Evolutionary conservation across 1,140 invertebrate species (phyloP).

Genomic region (Bombus confusus): DNA sequence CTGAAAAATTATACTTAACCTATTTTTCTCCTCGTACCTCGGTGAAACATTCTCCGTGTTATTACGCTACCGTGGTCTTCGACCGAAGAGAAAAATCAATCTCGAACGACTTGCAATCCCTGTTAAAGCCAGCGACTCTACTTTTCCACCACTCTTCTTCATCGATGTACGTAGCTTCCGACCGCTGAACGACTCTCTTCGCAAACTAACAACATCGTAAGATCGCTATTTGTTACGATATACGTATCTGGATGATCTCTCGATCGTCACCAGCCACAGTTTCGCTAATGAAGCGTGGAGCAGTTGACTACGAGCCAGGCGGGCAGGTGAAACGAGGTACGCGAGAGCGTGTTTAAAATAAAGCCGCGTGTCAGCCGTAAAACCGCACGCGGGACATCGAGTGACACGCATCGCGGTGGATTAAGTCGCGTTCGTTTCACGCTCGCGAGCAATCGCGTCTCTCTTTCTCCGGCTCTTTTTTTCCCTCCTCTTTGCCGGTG

Average conservation of each 20-base stretch:
- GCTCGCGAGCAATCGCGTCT: slow-evolving; percentile 26
- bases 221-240: background rate
- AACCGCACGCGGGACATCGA: slow-evolving; percentile 52
- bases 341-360: slow-evolving; percentile 52
- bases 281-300: background rate
- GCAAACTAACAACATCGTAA: background rate
- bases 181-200: background rate
- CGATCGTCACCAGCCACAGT: too few species aligned
- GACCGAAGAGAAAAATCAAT: too few species aligned
- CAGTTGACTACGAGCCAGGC: background rate
- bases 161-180: too few species aligned
- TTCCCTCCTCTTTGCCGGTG: slow-evolving; percentile 5
- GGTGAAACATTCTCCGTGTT: too few species aligned
- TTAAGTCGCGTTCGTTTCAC: slow-evolving; percentile 61
- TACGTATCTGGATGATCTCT: background rate
- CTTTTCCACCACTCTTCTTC: background rate
- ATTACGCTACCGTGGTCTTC: too few species aligned
- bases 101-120: too few species aligned
- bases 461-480: slow-evolving; percentile 18
- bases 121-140: background rate
- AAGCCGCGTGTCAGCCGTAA: slow-evolving; percentile 55
- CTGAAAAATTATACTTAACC: too few species aligned
- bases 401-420: slow-evolving; percentile 62
- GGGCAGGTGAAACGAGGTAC: background rate
- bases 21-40: too few species aligned